phyloP scores from a whole-genome alignment of 1,140 invertebrate species.

The Geopemphigus sp. region DNA sequence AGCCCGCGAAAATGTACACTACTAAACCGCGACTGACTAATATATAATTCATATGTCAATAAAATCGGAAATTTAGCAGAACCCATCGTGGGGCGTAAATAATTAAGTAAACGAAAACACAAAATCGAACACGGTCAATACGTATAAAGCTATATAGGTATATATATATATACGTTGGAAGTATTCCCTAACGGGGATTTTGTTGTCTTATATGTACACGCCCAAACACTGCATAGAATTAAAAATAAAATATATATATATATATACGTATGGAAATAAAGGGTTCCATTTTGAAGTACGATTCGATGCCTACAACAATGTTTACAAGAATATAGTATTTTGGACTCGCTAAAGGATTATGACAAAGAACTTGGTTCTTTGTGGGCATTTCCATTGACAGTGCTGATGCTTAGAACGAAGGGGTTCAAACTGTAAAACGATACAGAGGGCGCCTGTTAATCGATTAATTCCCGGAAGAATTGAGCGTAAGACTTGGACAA shows the following conservation, averaged over 20 bases:
- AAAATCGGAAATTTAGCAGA: background rate
- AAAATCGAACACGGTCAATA: too few relatives aligned
- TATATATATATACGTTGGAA: too few relatives aligned
- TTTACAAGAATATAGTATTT: background rate
- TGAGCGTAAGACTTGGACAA: background rate
- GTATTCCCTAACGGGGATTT: too few relatives aligned
- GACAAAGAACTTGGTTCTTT: background rate
- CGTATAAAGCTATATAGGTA: too few relatives aligned
- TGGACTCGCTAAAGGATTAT: background rate
- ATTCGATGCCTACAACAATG: background rate
- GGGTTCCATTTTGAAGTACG: background rate
- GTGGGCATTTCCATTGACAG: background rate
- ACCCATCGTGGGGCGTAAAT: too few relatives aligned
- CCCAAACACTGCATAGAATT: too few relatives aligned
- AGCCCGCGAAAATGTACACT: background rate
- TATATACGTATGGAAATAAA: background rate
- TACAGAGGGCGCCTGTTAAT: background rate
- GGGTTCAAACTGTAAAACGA: background rate
- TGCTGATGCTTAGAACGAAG: too few relatives aligned
- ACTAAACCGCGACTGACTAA: too few relatives aligned
- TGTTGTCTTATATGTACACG: too few relatives aligned
- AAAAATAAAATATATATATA: too few relatives aligned
- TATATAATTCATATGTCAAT: too few relatives aligned
- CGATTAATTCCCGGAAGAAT: background rate
- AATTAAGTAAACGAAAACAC: too few relatives aligned